A percentile compares a stretch with the other conserved stretches of the same genome.
Conservation (phyloP, 2,113 vertebrate genomes). For the Carassius gibelio region DNA sequence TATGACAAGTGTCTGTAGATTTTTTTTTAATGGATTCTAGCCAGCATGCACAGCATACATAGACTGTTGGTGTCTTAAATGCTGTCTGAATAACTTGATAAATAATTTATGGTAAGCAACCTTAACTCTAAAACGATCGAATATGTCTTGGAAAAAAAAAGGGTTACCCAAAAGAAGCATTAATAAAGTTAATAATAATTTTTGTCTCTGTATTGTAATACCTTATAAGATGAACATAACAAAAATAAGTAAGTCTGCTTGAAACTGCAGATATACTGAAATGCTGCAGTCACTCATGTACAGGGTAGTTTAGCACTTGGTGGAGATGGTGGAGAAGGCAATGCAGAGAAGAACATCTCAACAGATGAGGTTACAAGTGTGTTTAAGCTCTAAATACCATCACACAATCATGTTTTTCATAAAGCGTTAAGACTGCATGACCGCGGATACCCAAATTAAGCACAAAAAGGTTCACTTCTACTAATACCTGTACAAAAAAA, state of each 20-base stretch:
- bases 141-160: neutral
- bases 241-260: neutral
- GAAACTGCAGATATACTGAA: neutral
- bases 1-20: constrained; percentile 1
- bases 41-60: constrained; percentile 44
- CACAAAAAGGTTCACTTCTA: constrained; percentile 68
- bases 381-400: constrained; percentile 73
- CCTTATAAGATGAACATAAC: neutral
- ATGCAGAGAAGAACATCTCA: constrained; percentile 53
- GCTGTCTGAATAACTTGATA: neutral
- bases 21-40: neutral
- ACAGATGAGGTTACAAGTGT: constrained; percentile 65
- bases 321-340: constrained; percentile 40
- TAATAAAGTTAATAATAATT: neutral
- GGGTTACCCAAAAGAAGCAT: neutral
- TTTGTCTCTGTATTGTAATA: neutral
- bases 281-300: constrained; percentile 1
- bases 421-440: constrained; percentile 65
- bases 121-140: neutral
- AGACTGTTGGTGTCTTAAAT: constrained; percentile 12
- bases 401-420: constrained; percentile 67
- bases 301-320: constrained; percentile 41
- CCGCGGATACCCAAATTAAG: constrained; percentile 66
- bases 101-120: constrained; percentile 3
- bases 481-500: constrained; percentile 76